Evolutionary conservation across 2,888 invertebrate genomes (phyloP), one percentile per base, ranked within the genome.

Genomic region (Caenorhabditis doughertyi): DNA sequence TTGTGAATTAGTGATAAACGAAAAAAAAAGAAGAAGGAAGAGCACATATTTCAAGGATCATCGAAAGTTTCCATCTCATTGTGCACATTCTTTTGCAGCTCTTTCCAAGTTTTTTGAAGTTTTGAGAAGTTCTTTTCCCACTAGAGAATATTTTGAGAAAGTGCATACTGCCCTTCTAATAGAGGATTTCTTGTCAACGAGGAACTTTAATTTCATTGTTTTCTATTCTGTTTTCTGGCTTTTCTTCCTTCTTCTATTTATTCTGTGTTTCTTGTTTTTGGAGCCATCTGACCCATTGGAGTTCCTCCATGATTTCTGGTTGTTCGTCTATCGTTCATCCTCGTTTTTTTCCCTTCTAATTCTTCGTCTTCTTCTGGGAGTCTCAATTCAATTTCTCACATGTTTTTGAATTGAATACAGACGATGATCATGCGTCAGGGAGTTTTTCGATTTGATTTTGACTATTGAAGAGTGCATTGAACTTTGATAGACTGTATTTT

Each of bases 11-110:
- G 53, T 55, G 55, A 68, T 39, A 53, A 47, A 25, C 7, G n/a
- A n/a, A 16, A 1, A 2, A 2, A 13, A 39, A 16, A 39, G 16
- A 13, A 16, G 25, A n/a, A 58, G 23, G 39, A 23, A 60, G 53
- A n/a, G 39, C 49, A 25, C 47, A 49, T 62, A 13, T 64, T 65
- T 73, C 64, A 73, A 73, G 73, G 73, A 73, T 76, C 58, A 58
- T 76, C 67, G 27, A 53, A 21, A 35, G 35, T 58, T 58, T 76
- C 68, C 67, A 51, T 39, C 67, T 58, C 67, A 67, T 65, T 73
- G 74, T 58, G 58, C 58, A 56, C 67, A 21, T 55, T 39, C 39
- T 39, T 53, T 51, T 11, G 1, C 25, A 5, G n/a, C 21, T 58
- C 39, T n/a, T 39, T 35, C 23, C 11, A 8, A n/a, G 8, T 1